A percentile compares a stretch with the other conserved stretches of the same genome.
Conservation (phyloP, 1,140 invertebrate genomes). For the Bradysia coprophila region DNA sequence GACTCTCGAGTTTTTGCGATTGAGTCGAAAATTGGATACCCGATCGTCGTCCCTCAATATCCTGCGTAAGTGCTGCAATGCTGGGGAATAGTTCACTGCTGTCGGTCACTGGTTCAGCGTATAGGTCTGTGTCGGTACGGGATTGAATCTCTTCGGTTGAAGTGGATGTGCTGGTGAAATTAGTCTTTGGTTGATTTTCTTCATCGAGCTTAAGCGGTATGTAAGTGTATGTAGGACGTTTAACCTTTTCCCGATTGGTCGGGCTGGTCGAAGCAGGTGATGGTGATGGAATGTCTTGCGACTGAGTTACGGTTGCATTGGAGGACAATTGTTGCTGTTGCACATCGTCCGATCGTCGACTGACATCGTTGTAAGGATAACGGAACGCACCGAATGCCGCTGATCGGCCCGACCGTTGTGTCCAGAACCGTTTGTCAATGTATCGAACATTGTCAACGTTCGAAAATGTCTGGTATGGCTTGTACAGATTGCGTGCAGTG, state of each 20-base stretch:
- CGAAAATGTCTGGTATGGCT: constrained; percentile 17
- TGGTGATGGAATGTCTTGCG: no score
- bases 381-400: constrained; percentile 20
- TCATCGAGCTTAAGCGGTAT: not conserved
- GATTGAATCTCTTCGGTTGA: not conserved
- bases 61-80: not conserved
- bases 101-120: no score
- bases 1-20: constrained; percentile 8
- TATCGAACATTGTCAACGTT: constrained; percentile 6
- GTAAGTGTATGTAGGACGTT: not conserved
- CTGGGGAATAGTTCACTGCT: no score
- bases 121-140: constrained; percentile 9
- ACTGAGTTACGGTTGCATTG: no score
- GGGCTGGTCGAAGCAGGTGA: not conserved
- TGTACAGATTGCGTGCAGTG: constrained; percentile 18
- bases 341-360: not conserved
- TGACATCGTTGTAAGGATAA: constrained; percentile 5
- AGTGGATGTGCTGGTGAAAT: no score
- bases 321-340: no score
- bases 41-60: constrained; percentile 16
- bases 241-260: not conserved
- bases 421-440: not conserved
- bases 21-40: constrained; percentile 17
- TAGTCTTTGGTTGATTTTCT: not conserved
- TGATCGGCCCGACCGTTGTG: constrained; percentile 11